Evolutionary conservation across 2,888 invertebrate species (phyloP), one percentile per base, ranked within the genome.

Genomic region (Minunthozetes semirufus): DNA sequence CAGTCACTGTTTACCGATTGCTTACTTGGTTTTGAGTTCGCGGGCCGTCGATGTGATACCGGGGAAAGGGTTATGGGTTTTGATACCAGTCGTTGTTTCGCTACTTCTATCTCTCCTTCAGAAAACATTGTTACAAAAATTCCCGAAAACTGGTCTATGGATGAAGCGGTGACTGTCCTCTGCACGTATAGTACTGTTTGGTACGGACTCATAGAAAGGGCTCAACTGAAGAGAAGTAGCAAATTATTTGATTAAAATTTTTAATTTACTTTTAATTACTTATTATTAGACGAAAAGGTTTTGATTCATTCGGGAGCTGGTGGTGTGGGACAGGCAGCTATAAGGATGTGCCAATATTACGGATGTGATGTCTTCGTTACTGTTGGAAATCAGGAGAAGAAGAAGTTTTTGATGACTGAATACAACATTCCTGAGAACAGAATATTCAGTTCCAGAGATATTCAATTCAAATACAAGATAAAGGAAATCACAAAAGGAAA

Each of bases 291-390:
- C 9, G 93, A 96, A 81, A 86, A 88, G 56, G 89, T 97, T 75
- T 87, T 97, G 17, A 89, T 97, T 79, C 96, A 97, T 83, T 94
- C 96, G 73, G 96, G 84, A 5, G 96, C 78, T 78, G 97, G 96
- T 76, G 96, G 95, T 81, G 96, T 97, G 48, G 98, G 98, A 9
- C 95, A 96, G 86, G 96, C 98, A 1, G 95, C 97, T 77, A 95
- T 98, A 80, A 87, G 93, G 25, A 91, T 98, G 80, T 95, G 97
- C 72, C 87, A 97, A 73, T 89, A 90, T 82, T 88, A 90, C 83
- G 94, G 94, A 71, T 91, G 94, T 84, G 88, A 87, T 73, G 94
- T 94, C 8, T 94, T 87, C 85, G 93, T 96, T 17, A 97, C 97
- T 0, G 95, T 95, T 72, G 93, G 86, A 72, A 80, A 80, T 76